These are phyloP conservation scores for Subacronicta megacephala DNA, from an alignment of 2,888 invertebrate species.

Conservation along the genomic window DNA sequence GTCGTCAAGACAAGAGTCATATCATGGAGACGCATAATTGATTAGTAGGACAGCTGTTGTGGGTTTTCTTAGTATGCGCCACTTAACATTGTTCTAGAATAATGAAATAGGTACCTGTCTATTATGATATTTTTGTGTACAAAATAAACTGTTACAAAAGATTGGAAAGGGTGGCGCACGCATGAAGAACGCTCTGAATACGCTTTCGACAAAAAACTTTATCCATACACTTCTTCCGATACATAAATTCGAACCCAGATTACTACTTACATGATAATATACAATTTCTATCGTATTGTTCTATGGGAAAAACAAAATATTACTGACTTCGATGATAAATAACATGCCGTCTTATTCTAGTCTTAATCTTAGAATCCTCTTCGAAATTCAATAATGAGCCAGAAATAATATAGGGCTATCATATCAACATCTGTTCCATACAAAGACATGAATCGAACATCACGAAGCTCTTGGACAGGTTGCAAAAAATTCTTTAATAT, in stretches of 20 bases:
- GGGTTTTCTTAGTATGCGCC: conserved; percentile 65
- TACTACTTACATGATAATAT: conserved; percentile 64
- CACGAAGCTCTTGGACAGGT: too few relatives aligned
- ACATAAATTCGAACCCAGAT: conserved; percentile 74
- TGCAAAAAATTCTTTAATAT: too few relatives aligned
- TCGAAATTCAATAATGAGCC: too few relatives aligned
- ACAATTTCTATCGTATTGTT: conserved; percentile 53
- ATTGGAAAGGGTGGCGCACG: conserved; percentile 45
- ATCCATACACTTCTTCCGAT: conserved; percentile 76
- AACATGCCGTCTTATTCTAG: too few relatives aligned
- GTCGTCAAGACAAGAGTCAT: conserved; percentile 81
- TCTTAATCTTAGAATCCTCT: too few relatives aligned
- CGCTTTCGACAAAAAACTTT: conserved; percentile 68
- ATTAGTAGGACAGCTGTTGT: conserved; percentile 84
- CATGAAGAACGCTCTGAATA: conserved; percentile 55
- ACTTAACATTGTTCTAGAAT: conserved; percentile 73
- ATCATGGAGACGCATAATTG: conserved; percentile 83
- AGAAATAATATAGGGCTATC: too few relatives aligned
- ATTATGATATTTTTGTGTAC: conserved; percentile 45
- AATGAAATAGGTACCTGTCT: conserved; percentile 50
- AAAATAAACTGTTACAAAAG: conserved; percentile 30
- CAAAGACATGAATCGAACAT: too few relatives aligned
- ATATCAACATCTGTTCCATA: too few relatives aligned
- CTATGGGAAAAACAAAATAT: conserved; percentile 48
- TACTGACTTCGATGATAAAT: conserved; percentile 35